phyloP scores from a whole-genome alignment of 2,888 invertebrate genomes.

The Mycalesis mineus region DNA sequence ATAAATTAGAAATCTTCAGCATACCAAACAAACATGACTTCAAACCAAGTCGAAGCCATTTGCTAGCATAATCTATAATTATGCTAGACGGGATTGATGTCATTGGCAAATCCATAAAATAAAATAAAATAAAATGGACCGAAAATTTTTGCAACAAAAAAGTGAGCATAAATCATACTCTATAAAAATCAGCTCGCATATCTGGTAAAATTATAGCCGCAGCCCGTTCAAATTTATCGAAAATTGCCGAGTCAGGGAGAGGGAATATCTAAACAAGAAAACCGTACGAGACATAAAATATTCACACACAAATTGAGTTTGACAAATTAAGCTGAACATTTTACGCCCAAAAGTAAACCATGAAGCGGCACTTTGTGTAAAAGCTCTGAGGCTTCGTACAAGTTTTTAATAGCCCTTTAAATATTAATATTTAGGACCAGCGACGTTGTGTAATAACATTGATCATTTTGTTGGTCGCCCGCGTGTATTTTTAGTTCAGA shows the following conservation, averaged over 20 bases:
- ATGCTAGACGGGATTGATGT: no score
- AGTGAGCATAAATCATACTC: background rate
- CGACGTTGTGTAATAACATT: conserved; percentile 30
- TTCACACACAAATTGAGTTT: conserved; percentile 6
- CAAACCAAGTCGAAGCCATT: no score
- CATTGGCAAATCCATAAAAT: no score
- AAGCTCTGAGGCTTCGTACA: conserved; percentile 8
- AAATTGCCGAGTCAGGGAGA: background rate
- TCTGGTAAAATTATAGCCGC: background rate
- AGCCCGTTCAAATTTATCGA: background rate
- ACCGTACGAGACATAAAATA: conserved; percentile 1
- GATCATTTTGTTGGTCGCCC: conserved; percentile 25
- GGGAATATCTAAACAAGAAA: conserved; percentile 7
- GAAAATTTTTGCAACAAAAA: no score
- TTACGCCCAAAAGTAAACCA: conserved; percentile 4
- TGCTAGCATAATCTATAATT: no score
- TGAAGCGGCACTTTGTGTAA: conserved; percentile 4
- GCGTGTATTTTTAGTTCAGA: conserved; percentile 16
- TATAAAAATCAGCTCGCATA: background rate
- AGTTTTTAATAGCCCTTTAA: conserved; percentile 18
- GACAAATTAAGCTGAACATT: conserved; percentile 9
- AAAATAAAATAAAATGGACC: no score
- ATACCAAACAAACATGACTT: no score
- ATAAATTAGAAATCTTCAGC: no score
- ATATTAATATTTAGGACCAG: conserved; percentile 30